Percentiles rank a stretch among this genome's conserved stretches.
Evolutionary conservation across 2,113 vertebrate genomes (phyloP).

Genomic region (Scytalopus superciliaris): DNA sequence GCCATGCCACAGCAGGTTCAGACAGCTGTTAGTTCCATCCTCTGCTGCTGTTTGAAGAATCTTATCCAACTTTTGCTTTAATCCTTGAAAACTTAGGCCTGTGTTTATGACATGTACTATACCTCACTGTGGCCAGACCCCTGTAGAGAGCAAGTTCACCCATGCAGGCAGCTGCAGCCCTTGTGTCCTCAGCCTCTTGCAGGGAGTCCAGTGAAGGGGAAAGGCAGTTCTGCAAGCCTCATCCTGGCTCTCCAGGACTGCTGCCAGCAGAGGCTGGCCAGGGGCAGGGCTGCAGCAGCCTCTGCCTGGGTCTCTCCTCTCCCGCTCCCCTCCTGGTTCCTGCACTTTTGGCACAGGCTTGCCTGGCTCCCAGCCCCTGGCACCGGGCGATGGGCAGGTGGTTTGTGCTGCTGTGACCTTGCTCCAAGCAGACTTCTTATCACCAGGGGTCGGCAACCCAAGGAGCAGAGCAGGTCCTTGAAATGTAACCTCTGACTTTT

Average conservation of each 20-base stretch:
- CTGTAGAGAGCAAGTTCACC: background rate
- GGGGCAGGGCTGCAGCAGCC: background rate
- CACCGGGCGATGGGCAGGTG: constrained; percentile 26
- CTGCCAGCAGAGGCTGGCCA: background rate
- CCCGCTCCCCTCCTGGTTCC: background rate
- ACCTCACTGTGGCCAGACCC: background rate
- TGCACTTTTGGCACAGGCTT: background rate
- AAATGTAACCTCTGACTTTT: constrained; percentile 39
- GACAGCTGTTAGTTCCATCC: background rate
- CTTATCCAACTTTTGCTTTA: background rate
- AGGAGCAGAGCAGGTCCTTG: background rate
- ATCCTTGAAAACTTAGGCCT: background rate
- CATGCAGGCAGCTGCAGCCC: background rate
- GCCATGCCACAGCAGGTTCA: background rate
- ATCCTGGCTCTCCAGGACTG: accelerated
- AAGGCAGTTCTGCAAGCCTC: background rate
- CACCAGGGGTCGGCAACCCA: constrained; percentile 34
- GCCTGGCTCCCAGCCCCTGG: constrained; percentile 47
- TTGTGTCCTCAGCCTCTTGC: background rate
- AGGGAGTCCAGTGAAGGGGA: background rate
- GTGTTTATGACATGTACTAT: background rate
- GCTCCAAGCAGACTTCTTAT: constrained; percentile 64
- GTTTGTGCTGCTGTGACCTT: constrained; percentile 62
- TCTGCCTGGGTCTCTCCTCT: background rate
- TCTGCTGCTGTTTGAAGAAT: background rate